Conservation (phyloP, 2,888 invertebrate species). For the Imbricaverruca yamaguchii region DNA sequence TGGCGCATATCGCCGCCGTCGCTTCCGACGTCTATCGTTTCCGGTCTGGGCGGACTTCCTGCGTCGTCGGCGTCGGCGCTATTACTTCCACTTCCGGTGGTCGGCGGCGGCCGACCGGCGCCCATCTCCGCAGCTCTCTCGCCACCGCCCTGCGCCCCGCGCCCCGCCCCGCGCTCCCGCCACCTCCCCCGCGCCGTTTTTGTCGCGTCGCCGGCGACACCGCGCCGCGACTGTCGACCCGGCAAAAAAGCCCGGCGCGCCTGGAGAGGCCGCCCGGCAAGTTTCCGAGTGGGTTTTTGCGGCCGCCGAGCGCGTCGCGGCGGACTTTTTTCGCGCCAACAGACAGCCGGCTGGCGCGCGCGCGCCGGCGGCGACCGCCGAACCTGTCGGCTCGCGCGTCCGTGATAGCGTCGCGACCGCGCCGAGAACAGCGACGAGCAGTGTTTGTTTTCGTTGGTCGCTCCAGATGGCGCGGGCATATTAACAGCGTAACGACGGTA, state of each 20-base stretch:
- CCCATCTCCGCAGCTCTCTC: not conserved
- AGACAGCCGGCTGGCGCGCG: not conserved
- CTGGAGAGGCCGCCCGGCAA: not conserved
- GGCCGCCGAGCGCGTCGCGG: not conserved
- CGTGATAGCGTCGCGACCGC: not conserved
- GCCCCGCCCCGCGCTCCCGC: not conserved
- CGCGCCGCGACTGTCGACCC: not conserved
- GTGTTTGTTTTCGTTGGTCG: not conserved
- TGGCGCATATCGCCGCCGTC: not conserved
- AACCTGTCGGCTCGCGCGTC: not conserved
- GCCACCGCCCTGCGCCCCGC: not conserved
- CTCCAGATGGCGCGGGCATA: not conserved
- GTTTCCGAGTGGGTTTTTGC: not conserved
- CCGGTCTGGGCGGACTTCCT: not conserved
- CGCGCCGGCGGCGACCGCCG: not conserved
- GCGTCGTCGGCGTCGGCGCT: not conserved
- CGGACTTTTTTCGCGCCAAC: too few relatives aligned
- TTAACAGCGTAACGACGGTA: not conserved
- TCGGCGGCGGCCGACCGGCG: not conserved
- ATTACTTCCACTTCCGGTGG: slow-evolving; percentile 10
- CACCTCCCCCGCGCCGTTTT: not conserved
- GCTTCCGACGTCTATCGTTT: not conserved
- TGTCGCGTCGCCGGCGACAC: not conserved
- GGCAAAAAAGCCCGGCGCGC: not conserved
- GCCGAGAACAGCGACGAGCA: not conserved